Conservation (phyloP, 2,888 invertebrate genomes). For the Parnassius orleans region DNA sequence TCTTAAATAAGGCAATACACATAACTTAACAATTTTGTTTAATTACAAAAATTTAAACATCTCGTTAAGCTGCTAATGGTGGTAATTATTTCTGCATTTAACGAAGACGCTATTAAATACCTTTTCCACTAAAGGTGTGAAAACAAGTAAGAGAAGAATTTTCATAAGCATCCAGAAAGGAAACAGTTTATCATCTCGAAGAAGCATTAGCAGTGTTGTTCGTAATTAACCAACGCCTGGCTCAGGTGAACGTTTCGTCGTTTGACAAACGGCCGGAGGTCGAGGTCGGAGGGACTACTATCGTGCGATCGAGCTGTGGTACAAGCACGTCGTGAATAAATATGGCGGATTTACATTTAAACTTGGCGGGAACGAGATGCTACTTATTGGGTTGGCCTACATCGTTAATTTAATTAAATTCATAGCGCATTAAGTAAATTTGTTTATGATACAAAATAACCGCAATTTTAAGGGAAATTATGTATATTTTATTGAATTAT, state of each 20-base stretch:
- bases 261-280: slow-evolving; percentile 71
- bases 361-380: slow-evolving; percentile 49
- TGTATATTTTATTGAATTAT: too few species aligned
- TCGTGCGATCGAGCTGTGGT: slow-evolving; percentile 61
- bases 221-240: slow-evolving; percentile 62
- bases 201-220: slow-evolving; percentile 64
- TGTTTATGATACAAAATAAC: too few species aligned
- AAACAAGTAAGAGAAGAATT: slow-evolving; percentile 25
- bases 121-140: not conserved
- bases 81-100: slow-evolving; percentile 8
- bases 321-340: slow-evolving; percentile 71
- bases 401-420: slow-evolving; percentile 36
- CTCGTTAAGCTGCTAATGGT: not conserved
- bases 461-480: too few species aligned
- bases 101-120: slow-evolving; percentile 10
- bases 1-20: not conserved
- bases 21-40: not conserved
- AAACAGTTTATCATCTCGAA: slow-evolving; percentile 69
- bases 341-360: slow-evolving; percentile 54
- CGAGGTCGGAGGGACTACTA: slow-evolving; percentile 52
- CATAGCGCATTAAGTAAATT: not conserved
- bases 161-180: slow-evolving; percentile 43
- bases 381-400: slow-evolving; percentile 45
- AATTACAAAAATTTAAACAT: not conserved
- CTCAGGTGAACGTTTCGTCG: slow-evolving; percentile 57